phyloP scores from a whole-genome alignment of 2,888 invertebrate species.

The Thymelicus acteon region DNA sequence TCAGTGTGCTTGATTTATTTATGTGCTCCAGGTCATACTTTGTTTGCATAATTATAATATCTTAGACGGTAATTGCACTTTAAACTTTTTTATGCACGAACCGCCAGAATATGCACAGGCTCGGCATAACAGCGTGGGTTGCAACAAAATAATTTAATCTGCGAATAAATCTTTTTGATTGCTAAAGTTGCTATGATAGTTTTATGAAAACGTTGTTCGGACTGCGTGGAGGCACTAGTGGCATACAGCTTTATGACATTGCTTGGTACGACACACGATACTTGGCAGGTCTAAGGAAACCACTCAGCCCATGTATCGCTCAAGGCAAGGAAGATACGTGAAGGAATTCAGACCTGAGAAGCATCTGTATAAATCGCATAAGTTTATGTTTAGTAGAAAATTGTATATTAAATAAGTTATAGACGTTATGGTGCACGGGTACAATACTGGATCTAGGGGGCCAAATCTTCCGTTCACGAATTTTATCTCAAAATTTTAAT shows the following conservation, averaged over 20 bases:
- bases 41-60: constrained; percentile 37
- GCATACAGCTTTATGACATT: constrained; percentile 78
- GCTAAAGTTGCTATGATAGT: constrained; percentile 57
- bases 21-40: constrained; percentile 30
- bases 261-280: constrained; percentile 74
- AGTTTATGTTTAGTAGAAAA: constrained; percentile 14
- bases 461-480: too few species aligned
- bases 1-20: constrained; percentile 44
- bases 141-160: constrained; percentile 12
- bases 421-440: neutral
- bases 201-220: constrained; percentile 64
- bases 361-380: constrained; percentile 34
- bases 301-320: constrained; percentile 69
- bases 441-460: neutral
- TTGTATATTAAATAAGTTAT: neutral
- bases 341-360: constrained; percentile 60
- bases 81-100: constrained; percentile 42
- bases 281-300: constrained; percentile 70
- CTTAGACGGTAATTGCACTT: constrained; percentile 38
- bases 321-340: constrained; percentile 67
- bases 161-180: constrained; percentile 22
- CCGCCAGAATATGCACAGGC: neutral
- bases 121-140: neutral
- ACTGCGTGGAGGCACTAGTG: constrained; percentile 70
- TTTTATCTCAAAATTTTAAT: too few species aligned